Evolutionary conservation across 2,113 vertebrate species (phyloP), one percentile per base, ranked within the genome.

Genomic region (Pelecanus crispus): DNA sequence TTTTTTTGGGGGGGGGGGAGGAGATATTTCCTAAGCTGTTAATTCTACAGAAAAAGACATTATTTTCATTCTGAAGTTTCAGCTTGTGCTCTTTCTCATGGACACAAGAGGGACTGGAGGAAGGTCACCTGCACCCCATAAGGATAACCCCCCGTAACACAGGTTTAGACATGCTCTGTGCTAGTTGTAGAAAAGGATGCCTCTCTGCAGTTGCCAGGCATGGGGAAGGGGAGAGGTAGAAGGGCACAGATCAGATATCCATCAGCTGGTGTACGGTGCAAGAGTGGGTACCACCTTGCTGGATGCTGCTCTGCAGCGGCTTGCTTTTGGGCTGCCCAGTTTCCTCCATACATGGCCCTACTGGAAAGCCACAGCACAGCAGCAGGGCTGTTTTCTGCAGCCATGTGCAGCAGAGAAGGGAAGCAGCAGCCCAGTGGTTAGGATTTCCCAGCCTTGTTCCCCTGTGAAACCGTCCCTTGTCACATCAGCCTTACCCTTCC

Each of bases 381-480:
- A 61, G 32, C 42, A 29, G 28, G 24, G 29, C 16, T 79, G 34
- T 40, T 78, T 49, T 73, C 70, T 45, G 36, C 52, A 62, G 36
- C 32, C 1, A 0, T 19, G 21, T 4, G 3, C 17, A 9, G 52
- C 0, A 0, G 26, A 17, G 5, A 32, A 74, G 25, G 38, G 32
- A 34, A 42, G 22, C 9, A 36, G 9, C 25, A 32, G 22, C 25
- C 31, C 50, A 11, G n/a, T 22, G 38, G 17, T 26, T 38, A 10
- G 44, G 24, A 21, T 44, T 58, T 78, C n/a, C 56, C 25, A 49
- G 70, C 25, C 11, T 20, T n/a, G 20, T 38, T 87, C 24, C 59
- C 4, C 19, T 47, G 34, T 2, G 2, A 84, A 56, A 19, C 24
- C 1, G 2, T 10, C 47, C 47, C 38, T 53, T 29, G 24, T 26